phyloP scores from a whole-genome alignment of 2,113 vertebrate genomes.

The Salvelinus fontinalis region DNA sequence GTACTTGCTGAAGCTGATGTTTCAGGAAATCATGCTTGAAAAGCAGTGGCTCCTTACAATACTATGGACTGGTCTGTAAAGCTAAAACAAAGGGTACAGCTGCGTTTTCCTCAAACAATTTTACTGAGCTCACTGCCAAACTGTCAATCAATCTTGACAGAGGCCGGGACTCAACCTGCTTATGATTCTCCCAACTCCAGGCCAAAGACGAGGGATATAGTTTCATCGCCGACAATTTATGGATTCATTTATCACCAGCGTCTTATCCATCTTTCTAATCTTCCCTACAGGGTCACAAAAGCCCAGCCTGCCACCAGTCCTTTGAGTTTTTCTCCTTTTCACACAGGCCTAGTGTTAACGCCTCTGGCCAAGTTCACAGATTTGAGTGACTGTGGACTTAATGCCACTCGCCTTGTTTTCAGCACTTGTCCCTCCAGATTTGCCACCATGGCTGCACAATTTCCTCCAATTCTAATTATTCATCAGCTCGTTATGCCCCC shows the following conservation, averaged over 20 bases:
- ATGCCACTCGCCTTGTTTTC: slow-evolving; percentile 90
- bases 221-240: slow-evolving; percentile 65
- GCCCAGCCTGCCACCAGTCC: slow-evolving; percentile 83
- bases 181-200: background rate
- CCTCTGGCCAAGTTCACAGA: slow-evolving; percentile 78
- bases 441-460: slow-evolving; percentile 84
- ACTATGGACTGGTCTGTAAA: background rate
- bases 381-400: slow-evolving; percentile 92
- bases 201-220: slow-evolving; percentile 43
- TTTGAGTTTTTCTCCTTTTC: slow-evolving; percentile 76
- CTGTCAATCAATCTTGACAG: slow-evolving; percentile 51
- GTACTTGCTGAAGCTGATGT: too few species aligned
- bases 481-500: slow-evolving; percentile 77
- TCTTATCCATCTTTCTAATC: slow-evolving; percentile 71
- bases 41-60: too few species aligned
- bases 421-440: slow-evolving; percentile 95
- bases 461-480: slow-evolving; percentile 81
- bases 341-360: slow-evolving; percentile 80
- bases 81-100: background rate
- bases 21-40: too few species aligned
- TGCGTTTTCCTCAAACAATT: background rate
- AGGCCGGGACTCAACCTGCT: background rate
- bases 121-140: slow-evolving; percentile 45
- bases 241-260: slow-evolving; percentile 71
- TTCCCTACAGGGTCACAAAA: slow-evolving; percentile 56